Conservation (phyloP, 1,140 invertebrate species). For the Bathynomus jamesi region DNA sequence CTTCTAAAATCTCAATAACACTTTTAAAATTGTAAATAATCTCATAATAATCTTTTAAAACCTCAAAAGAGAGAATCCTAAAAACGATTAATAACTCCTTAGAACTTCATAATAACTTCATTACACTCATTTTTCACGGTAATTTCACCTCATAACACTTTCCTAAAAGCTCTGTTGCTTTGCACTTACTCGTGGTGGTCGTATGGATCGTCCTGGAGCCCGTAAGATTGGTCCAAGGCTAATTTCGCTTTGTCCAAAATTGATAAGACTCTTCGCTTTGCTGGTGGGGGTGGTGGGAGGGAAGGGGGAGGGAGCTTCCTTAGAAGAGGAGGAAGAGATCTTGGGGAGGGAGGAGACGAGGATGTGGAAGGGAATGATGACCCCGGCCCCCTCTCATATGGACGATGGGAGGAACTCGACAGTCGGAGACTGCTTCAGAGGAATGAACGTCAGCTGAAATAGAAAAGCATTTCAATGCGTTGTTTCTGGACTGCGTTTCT, state of each 20-base stretch:
- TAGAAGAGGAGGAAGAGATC: neutral
- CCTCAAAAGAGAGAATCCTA: too few species aligned
- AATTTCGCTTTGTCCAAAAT: neutral
- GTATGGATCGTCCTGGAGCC: neutral
- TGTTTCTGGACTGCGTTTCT: too few species aligned
- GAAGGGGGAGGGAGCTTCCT: neutral
- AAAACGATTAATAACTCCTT: too few species aligned
- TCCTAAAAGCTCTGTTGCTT: too few species aligned
- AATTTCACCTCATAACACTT: too few species aligned
- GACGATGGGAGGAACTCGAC: neutral
- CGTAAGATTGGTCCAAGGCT: neutral
- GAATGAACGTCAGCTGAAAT: neutral
- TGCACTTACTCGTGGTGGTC: neutral
- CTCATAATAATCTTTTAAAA: too few species aligned
- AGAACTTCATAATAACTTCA: too few species aligned
- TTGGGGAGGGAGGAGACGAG: neutral
- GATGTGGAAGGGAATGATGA: neutral
- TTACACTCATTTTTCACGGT: too few species aligned
- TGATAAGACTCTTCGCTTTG: neutral
- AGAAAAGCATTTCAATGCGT: too few species aligned
- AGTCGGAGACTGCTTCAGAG: neutral
- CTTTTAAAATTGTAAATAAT: too few species aligned
- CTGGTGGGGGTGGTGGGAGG: neutral
- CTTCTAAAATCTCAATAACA: too few species aligned
- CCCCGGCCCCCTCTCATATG: neutral